These are phyloP conservation scores for Sitobion miscanthi DNA, from an alignment of 1,140 invertebrate species.

Conservation along the genomic window DNA sequence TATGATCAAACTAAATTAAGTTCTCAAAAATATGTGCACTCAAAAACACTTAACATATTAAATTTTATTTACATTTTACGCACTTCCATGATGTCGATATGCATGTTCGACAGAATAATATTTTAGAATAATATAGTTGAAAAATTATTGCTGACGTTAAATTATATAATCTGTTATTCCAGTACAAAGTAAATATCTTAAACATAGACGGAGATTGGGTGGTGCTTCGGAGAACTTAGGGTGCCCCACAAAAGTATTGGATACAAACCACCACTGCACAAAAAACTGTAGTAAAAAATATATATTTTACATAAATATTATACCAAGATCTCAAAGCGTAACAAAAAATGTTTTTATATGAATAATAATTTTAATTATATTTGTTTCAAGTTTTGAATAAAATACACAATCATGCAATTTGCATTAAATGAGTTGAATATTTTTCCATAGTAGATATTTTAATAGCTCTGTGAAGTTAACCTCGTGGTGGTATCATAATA, in stretches of 20 bases:
- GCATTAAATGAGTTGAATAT: not conserved
- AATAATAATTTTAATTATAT: not conserved
- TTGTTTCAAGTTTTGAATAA: not conserved
- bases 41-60: too few species aligned
- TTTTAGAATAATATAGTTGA: not conserved
- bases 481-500: not conserved
- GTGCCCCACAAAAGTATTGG: not conserved
- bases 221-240: not conserved
- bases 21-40: too few species aligned
- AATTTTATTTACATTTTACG: too few species aligned
- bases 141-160: not conserved
- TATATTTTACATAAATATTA: too few species aligned
- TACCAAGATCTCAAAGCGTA: too few species aligned
- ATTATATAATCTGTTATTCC: not conserved
- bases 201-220: too few species aligned
- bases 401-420: not conserved
- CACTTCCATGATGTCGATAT: too few species aligned
- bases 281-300: too few species aligned
- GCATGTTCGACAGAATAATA: too few species aligned
- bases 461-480: not conserved
- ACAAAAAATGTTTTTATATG: not conserved
- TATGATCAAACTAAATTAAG: too few species aligned
- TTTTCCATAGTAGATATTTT: not conserved
- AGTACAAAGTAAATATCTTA: not conserved
- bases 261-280: too few species aligned